Base-by-base conservation (phyloP, 2,797 vertebrate species). In the Podargus strigoides region DNA sequence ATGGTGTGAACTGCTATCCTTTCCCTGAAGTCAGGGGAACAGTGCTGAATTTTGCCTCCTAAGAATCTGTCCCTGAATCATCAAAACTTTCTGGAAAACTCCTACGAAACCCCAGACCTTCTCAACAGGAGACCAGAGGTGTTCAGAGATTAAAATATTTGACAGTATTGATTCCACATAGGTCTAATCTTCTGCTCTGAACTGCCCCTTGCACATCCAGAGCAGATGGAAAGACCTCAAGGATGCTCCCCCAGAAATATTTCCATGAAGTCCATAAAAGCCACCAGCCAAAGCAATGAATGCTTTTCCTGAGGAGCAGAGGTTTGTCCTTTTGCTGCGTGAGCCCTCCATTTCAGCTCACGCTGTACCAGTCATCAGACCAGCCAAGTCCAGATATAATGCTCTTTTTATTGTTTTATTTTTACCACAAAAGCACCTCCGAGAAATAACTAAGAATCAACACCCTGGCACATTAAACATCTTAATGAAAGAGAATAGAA, bases 361-460 rank as follows among this genome's bases (percentile, higher is more conserved):
- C 2, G 2, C 44, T 34, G 41, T 50, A 73, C 14, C 52, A 78
- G 9, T 8, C 42, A 14, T 18, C 60, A 80, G 84, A 39, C 63
- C 26, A 55, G 67, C 56, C 82, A 59, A 80, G 69, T 19, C 36
- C 58, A 72, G 58, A 23, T 69, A 50, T 5, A 90, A 63, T 3
- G 21, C 17, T 82, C 68, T 72, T 50, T 83, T 83, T 58, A 63
- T 91, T 78, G 83, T 36, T 89, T 92, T 85, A 82, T 95, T 95
- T 93, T 89, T 86, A 78, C 76, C 73, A 72, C n/a, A 49, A 90
- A 78, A 84, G 64, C 52, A 85, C 89, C 87, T 91, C 83, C 16
- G 93, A 96, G 90, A 95, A 95, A 93, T 94, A 96, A 90, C 32
- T 9, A 34, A 94, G 79, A 37, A 88, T 92, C 85, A 95, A 92